These are phyloP conservation scores for Linyphia triangularis DNA, from an alignment of 2,888 invertebrate species.

Conservation along the genomic window DNA sequence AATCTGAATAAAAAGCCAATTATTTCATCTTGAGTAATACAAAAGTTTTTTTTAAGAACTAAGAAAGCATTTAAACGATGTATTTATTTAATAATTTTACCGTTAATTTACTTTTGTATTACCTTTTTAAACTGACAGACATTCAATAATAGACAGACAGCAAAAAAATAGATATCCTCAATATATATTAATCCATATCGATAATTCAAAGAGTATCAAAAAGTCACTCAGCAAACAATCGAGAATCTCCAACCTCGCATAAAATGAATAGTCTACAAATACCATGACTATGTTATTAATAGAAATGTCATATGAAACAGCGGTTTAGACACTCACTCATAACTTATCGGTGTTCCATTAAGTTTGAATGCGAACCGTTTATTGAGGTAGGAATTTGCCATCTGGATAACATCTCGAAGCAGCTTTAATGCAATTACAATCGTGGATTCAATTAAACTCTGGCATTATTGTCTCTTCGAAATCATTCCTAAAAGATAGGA, in stretches of 20 bases:
- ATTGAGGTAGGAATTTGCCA: background rate
- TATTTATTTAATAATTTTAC: too few relatives aligned
- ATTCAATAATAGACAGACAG: too few relatives aligned
- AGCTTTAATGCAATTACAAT: conserved; percentile 8
- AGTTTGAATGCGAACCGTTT: background rate
- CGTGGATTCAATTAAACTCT: conserved; percentile 11
- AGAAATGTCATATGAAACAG: conserved; percentile 33
- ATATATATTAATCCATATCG: too few relatives aligned
- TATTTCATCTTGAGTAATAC: too few relatives aligned
- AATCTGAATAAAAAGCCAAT: too few relatives aligned
- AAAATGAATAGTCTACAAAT: background rate
- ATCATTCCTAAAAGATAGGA: background rate
- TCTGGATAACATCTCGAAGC: conserved; percentile 9
- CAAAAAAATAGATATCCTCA: too few relatives aligned
- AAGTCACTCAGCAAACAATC: too few relatives aligned
- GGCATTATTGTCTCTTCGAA: background rate
- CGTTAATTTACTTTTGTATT: too few relatives aligned
- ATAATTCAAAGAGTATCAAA: too few relatives aligned
- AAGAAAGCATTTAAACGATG: too few relatives aligned
- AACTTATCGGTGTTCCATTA: conserved; percentile 1
- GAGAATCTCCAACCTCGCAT: background rate
- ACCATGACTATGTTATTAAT: conserved; percentile 36
- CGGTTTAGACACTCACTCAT: conserved; percentile 15
- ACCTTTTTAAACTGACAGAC: too few relatives aligned
- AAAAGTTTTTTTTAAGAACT: too few relatives aligned